phyloP scores from a whole-genome alignment of 2,888 invertebrate species.

The Danaus chrysippus region DNA sequence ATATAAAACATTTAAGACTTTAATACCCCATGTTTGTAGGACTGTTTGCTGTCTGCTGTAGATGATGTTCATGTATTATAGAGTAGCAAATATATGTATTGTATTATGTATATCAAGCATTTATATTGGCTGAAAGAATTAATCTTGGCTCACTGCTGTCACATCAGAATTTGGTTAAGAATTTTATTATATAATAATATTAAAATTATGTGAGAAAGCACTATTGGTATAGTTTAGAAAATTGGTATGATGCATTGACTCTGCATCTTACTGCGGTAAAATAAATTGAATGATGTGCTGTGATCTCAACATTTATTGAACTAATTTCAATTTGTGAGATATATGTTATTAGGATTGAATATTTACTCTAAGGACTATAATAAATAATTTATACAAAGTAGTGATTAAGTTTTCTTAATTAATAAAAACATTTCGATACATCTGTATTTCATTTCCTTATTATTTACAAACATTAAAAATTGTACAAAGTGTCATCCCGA shows the following conservation, averaged over 20 bases:
- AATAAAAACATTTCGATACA: constrained; percentile 47
- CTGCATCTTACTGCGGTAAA: neutral
- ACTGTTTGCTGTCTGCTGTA: constrained; percentile 29
- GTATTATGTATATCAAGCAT: neutral
- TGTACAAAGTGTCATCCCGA: constrained; percentile 39
- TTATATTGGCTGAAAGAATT: neutral
- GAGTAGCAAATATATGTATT: neutral
- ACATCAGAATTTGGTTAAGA: neutral
- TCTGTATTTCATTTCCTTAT: constrained; percentile 16
- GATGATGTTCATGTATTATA: neutral
- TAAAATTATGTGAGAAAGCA: neutral
- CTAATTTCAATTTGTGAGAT: constrained; percentile 12
- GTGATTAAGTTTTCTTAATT: constrained; percentile 51
- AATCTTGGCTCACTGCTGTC: no score
- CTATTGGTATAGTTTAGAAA: neutral
- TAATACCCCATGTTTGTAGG: constrained; percentile 30
- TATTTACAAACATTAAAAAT: constrained; percentile 2
- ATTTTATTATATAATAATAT: constrained; percentile 1
- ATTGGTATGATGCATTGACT: neutral
- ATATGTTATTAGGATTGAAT: constrained; percentile 13
- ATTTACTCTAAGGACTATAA: constrained; percentile 37
- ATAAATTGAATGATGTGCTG: constrained; percentile 4
- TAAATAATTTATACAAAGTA: constrained; percentile 48
- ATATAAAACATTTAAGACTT: neutral
- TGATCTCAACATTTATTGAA: constrained; percentile 22